phyloP scores from a whole-genome alignment of 30 jellyfish, hydroid and myxozoan genomes.

The Chironex yamaguchii region DNA sequence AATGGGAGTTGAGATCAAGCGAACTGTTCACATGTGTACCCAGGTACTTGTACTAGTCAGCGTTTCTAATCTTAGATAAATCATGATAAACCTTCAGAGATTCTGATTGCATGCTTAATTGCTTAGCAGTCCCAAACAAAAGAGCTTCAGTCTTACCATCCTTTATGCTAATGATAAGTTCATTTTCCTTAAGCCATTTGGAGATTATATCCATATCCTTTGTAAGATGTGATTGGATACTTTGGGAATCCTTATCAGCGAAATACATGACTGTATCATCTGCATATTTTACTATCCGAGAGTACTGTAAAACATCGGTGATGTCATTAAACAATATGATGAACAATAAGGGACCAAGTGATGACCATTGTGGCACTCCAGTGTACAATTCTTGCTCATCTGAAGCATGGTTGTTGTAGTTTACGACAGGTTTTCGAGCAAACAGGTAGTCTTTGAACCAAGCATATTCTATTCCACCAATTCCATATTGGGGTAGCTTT shows the following conservation, averaged over 20 bases:
- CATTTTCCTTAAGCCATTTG: constrained; percentile 65
- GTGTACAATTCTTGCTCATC: constrained; percentile 40
- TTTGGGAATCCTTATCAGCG: constrained; percentile 40
- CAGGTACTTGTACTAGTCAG: constrained; percentile 58
- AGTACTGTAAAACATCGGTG: constrained; percentile 45
- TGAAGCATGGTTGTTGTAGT: not conserved
- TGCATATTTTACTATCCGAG: constrained; percentile 55
- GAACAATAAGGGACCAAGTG: constrained; percentile 59
- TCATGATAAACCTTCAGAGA: constrained; percentile 39
- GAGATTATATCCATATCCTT: constrained; percentile 63
- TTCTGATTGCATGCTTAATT: constrained; percentile 59
- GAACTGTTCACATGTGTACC: constrained; percentile 52
- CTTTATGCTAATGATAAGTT: constrained; percentile 53
- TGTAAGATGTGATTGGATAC: constrained; percentile 46
- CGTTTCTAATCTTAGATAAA: constrained; percentile 31
- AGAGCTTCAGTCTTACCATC: constrained; percentile 50
- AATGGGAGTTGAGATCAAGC: constrained; percentile 55
- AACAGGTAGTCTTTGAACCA: constrained; percentile 20
- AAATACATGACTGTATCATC: constrained; percentile 57
- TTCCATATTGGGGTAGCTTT: not conserved
- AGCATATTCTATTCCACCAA: not conserved
- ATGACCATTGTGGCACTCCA: constrained; percentile 72
- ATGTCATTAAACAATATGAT: constrained; percentile 40
- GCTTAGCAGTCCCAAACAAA: constrained; percentile 63
- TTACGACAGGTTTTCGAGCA: constrained; percentile 20